Evolutionary conservation across 2,797 vertebrate genomes (phyloP), one percentile per base, ranked within the genome.

Genomic region (Selene dorsalis): DNA sequence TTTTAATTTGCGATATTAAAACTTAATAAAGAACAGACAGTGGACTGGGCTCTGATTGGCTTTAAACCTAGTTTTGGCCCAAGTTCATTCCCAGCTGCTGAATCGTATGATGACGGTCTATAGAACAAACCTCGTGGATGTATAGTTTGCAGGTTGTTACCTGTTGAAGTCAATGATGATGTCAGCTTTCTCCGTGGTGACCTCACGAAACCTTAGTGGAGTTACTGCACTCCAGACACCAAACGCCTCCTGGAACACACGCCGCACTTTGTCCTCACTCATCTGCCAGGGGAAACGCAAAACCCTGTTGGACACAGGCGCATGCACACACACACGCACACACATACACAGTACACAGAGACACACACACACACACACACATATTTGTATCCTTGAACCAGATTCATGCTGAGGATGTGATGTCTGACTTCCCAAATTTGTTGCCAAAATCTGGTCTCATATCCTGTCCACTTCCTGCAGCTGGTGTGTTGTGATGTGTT

Each of bases 81-180:
- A 6, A 63, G 24, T 45, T 20, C 16, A 62, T 62, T 26, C 50
- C 38, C 50, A 58, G 41, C 4, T 30, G 28, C 14, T 41, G 22
- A 14, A 18, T 11, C 20, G 32, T 35, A 38, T 58, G 11, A 3
- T 24, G 26, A 24, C 35, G 12, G 13, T 9, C 28, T n/a, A 47
- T n/a, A 3, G 9, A 43, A 35, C 24, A 12, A 56, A 3, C 28
- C 24, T 22, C 8, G 32, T 35, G 13, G 26, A 4, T 9, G 47
- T 22, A 28, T 3, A 13, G 8, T 17, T 8, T 22, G 20, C 52
- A 61, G 30, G 3, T 28, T 61, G 69, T 81, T 63, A 97, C 97
- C 97, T 95, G 58, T 92, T 94, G 78, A 98, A 98, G 84, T 98
- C 96, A 0, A 98, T 96, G 82, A 94, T 90, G 16, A 98, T 97